Percentiles rank a stretch among this genome's conserved stretches.
phyloP scores from a whole-genome alignment of 2,113 vertebrate genomes.

The Microtus oregoni region DNA sequence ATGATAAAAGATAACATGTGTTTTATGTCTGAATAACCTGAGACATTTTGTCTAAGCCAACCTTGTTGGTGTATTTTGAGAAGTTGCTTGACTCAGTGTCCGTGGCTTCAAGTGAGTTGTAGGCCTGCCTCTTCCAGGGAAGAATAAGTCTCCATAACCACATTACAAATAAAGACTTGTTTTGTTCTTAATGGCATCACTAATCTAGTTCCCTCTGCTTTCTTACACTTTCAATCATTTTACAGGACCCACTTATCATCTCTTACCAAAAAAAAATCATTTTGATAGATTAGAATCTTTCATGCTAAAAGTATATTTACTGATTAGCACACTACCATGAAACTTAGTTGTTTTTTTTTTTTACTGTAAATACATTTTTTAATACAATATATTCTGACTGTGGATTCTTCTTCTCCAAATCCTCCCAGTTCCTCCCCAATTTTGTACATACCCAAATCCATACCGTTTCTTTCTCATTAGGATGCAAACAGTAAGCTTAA shows the following conservation, averaged over 20 bases:
- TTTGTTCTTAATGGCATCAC: neutral
- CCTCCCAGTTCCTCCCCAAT: neutral
- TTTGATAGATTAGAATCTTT: neutral
- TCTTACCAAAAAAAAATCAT: neutral
- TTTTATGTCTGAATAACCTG: neutral
- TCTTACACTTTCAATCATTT: neutral
- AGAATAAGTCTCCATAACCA: neutral
- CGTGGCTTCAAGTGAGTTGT: neutral
- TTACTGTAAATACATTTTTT: neutral
- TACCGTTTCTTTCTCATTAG: neutral
- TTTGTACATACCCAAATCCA: neutral
- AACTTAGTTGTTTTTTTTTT: slow-evolving; percentile 38
- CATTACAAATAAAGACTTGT: neutral
- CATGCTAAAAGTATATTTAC: neutral
- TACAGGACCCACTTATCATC: neutral
- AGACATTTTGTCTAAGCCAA: neutral
- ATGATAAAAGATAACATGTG: neutral
- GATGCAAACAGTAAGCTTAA: neutral
- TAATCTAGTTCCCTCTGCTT: neutral
- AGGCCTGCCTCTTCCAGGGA: neutral
- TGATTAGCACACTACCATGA: neutral
- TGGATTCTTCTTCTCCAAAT: neutral
- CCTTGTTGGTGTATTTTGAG: neutral
- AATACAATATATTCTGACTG: neutral
- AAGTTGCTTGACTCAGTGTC: neutral